These are phyloP conservation scores for Chymomyza caudatula DNA, from an alignment of 2,888 invertebrate genomes.

Conservation along the genomic window DNA sequence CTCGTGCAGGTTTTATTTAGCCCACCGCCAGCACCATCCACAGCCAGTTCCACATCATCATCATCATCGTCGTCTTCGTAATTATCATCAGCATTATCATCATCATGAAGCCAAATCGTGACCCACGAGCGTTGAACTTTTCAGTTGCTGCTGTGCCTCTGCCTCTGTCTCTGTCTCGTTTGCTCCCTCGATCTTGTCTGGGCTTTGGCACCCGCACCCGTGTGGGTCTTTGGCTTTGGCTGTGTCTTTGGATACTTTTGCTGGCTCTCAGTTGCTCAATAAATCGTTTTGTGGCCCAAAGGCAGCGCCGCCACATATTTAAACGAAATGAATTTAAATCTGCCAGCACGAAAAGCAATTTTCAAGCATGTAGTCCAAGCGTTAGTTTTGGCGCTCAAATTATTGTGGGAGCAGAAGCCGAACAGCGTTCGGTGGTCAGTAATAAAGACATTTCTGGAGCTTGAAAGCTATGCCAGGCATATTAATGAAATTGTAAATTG, in stretches of 20 bases:
- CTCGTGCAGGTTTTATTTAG: constrained; percentile 16
- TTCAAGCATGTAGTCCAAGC: constrained; percentile 30
- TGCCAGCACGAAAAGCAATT: constrained; percentile 68
- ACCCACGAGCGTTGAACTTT: constrained; percentile 75
- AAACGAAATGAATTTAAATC: constrained; percentile 47
- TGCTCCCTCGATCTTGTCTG: constrained; percentile 27
- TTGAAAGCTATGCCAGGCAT: background rate
- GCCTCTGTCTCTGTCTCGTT: background rate
- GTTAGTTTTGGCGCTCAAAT: constrained; percentile 8
- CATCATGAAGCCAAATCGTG: constrained; percentile 60
- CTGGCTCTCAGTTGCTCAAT: constrained; percentile 9
- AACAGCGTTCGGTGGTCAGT: background rate
- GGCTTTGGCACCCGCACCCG: background rate
- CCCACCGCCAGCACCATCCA: background rate
- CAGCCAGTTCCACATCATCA: constrained; percentile 6
- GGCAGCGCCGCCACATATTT: constrained; percentile 44
- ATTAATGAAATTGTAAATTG: background rate
- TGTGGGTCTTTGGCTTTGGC: background rate
- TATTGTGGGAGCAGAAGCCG: constrained; percentile 57
- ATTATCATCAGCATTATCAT: background rate
- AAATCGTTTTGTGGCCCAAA: constrained; percentile 26
- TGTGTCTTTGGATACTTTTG: background rate
- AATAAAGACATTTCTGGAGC: background rate
- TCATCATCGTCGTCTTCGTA: background rate
- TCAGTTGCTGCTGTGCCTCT: constrained; percentile 12